These are phyloP conservation scores for Ophiodon elongatus DNA, from an alignment of 2,113 vertebrate genomes.

Conservation along the genomic window DNA sequence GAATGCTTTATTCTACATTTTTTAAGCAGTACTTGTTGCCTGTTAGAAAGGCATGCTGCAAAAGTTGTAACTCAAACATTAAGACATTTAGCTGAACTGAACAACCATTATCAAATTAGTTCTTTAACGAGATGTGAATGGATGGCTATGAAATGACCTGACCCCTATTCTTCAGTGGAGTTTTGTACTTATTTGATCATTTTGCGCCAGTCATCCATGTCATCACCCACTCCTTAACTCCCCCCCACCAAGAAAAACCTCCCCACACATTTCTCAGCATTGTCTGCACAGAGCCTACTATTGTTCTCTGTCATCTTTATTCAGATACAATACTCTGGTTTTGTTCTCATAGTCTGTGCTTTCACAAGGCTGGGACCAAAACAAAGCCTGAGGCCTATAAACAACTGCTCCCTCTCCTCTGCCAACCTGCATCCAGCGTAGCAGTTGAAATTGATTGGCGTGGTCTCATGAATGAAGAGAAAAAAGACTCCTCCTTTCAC, in stretches of 20 bases:
- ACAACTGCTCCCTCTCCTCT: slow-evolving; percentile 19
- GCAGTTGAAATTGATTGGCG: slow-evolving; percentile 26
- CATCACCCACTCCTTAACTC: slow-evolving; percentile 4
- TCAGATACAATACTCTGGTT: slow-evolving; percentile 51
- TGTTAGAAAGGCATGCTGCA: background rate
- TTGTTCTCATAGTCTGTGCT: slow-evolving; percentile 65
- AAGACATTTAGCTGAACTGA: background rate
- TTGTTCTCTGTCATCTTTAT: slow-evolving; percentile 69
- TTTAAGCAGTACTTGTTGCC: background rate
- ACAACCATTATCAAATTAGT: background rate
- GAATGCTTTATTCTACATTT: background rate
- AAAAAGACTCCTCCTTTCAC: background rate
- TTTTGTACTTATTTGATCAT: slow-evolving; percentile 35
- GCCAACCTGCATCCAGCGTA: slow-evolving; percentile 16
- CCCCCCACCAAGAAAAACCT: background rate
- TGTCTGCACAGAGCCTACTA: slow-evolving; percentile 51
- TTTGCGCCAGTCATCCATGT: slow-evolving; percentile 18
- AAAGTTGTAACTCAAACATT: background rate
- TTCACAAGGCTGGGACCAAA: slow-evolving; percentile 34
- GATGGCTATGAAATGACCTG: background rate
- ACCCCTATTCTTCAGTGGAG: background rate
- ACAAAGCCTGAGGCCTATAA: slow-evolving; percentile 55
- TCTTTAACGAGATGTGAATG: background rate
- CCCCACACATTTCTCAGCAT: slow-evolving; percentile 36
- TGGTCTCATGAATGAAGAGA: background rate